Percentiles rank a stretch among this genome's conserved stretches.
These are phyloP conservation scores for Pluvianellus socialis DNA, from an alignment of 2,113 vertebrate species.

Conservation along the genomic window DNA sequence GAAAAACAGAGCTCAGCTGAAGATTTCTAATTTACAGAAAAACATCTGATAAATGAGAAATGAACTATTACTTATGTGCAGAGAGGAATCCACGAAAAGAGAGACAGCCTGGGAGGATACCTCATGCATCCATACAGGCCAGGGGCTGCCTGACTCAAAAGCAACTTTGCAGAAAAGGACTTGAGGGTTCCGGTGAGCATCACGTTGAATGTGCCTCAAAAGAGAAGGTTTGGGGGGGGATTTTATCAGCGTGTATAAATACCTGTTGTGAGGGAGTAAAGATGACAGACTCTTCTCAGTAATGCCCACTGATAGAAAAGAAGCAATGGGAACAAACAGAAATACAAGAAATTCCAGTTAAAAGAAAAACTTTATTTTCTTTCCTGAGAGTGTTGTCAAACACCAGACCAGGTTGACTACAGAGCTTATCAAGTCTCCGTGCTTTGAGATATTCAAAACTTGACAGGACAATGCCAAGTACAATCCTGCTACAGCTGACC, in stretches of 20 bases:
- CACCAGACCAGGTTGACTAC: neutral
- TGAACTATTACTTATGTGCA: neutral
- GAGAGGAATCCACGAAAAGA: neutral
- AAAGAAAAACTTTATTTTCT: neutral
- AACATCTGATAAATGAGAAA: neutral
- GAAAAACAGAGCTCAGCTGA: neutral
- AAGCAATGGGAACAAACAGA: neutral
- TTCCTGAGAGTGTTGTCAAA: neutral
- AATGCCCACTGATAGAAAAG: neutral
- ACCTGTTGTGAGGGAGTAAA: neutral
- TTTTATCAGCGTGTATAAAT: neutral
- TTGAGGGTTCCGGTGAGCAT: neutral
- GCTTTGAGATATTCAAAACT: neutral
- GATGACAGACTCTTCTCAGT: neutral
- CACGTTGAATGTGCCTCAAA: neutral
- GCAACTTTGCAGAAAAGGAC: neutral
- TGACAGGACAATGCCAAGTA: neutral
- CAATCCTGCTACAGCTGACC: neutral
- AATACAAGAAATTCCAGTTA: neutral
- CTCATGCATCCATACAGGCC: neutral
- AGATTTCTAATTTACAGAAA: neutral
- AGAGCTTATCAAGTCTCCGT: neutral
- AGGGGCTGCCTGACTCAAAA: neutral
- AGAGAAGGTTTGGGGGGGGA: no score
- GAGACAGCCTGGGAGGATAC: neutral